These are phyloP conservation scores for Drosophila buzzatii DNA, from an alignment of 2,888 invertebrate species.

Conservation along the genomic window DNA sequence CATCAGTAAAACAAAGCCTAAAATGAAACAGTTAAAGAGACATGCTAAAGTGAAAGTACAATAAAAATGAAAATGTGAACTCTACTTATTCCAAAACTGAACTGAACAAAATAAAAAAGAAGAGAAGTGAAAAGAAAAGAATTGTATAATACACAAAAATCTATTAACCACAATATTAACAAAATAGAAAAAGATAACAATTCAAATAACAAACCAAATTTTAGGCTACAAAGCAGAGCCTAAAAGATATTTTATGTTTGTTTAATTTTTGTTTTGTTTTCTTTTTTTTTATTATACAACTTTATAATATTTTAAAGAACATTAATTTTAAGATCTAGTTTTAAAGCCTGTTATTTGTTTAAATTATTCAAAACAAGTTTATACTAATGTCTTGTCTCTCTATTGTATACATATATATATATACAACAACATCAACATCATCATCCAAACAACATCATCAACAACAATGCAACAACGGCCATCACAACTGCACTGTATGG, in stretches of 20 bases:
- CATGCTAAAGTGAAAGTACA: conserved; percentile 30
- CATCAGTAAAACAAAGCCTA: neutral
- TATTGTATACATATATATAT: conserved; percentile 79
- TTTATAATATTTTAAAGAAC: conserved; percentile 35
- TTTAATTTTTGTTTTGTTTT: conserved; percentile 16
- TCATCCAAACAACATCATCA: conserved; percentile 15
- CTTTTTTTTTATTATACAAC: conserved; percentile 12
- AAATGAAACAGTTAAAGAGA: neutral
- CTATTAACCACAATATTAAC: conserved; percentile 46
- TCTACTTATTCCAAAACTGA: conserved; percentile 7
- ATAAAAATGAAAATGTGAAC: conserved; percentile 14
- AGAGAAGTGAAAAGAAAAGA: conserved; percentile 23
- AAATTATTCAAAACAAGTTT: conserved; percentile 72
- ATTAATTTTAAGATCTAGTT: conserved; percentile 64
- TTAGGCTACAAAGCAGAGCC: conserved; percentile 12
- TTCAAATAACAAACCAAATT: conserved; percentile 18
- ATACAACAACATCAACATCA: conserved; percentile 56
- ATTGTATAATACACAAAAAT: conserved; percentile 38
- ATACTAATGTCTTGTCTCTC: conserved; percentile 80
- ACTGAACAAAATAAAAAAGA: conserved; percentile 35
- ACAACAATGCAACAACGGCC: conserved; percentile 17
- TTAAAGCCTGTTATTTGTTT: conserved; percentile 74
- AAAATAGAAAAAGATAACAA: conserved; percentile 33
- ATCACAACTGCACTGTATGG: conserved; percentile 11
- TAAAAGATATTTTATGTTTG: conserved; percentile 27